Evolutionary conservation across 2,113 vertebrate genomes (phyloP), one percentile per base, ranked within the genome.

Genomic region (Rhea pennata): DNA sequence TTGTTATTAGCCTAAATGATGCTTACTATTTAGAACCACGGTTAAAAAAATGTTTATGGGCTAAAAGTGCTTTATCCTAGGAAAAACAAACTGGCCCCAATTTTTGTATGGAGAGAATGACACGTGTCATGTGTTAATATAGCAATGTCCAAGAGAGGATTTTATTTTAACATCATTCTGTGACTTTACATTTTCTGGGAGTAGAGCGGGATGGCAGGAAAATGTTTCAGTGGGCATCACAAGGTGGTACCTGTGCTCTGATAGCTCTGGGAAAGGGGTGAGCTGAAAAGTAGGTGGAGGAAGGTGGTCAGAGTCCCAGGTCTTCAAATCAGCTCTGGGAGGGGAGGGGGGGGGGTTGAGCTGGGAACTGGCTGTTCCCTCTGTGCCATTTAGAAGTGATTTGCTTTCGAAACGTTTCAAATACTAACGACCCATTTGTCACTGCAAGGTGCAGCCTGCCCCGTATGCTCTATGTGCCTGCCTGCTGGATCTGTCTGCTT

Each of bases 1-100:
- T 8, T 79, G 67, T 92, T 91, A 96, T 95, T 96, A 90, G 82
- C 95, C 91, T 84, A 61, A 96, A 88, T 79, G 86, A 84, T 89
- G 81, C 77, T 69, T 11, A 15, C 86, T 97, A 92, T 95, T 95
- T 93, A 87, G 84, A 87, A 54, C 83, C 82, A 24, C 81, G 81
- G 88, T 51, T 93, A 88, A 88, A 85, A 70, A 96, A 90, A 93
- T 24, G 1, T 92, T 94, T 75, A 4, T 33, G 44, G 77, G 61
- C 44, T 50, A 31, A 1, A 8, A 5, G 62, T 6, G 5, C 50
- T 87, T 67, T 50, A 1, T 12, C 6, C 11, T 10, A 67, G 70
- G 88, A 6, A 40, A 72, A 95, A 65, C 83, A 67, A 92, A 67
- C 92, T 87, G 92, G 67, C 71, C 79, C 80, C 72, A 9, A 5